phyloP scores from a whole-genome alignment of 2,888 invertebrate species.

The Invenusta paracnida region DNA sequence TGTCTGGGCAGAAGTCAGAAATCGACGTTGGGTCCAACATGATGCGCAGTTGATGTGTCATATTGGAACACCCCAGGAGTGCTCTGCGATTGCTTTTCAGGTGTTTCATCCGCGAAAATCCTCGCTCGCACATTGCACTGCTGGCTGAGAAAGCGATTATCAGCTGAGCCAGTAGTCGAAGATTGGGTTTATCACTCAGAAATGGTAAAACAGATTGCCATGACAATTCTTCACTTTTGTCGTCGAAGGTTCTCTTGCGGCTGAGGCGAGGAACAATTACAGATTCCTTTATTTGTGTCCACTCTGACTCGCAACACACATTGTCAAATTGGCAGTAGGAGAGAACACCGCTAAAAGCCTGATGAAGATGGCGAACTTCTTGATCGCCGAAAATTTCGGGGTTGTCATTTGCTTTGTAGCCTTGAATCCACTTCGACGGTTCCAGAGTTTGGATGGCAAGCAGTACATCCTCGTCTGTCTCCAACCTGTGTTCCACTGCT shows the following conservation, averaged over 20 bases:
- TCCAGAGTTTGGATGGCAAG: conserved; percentile 23
- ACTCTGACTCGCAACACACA: background rate
- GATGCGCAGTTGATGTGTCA: background rate
- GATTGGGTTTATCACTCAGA: background rate
- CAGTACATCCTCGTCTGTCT: conserved; percentile 7
- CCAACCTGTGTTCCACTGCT: conserved; percentile 29
- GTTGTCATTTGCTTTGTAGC: conserved; percentile 18
- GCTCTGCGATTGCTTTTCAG: background rate
- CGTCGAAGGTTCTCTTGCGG: background rate
- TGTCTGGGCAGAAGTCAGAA: background rate
- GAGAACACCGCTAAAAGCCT: background rate
- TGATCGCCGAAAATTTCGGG: too few relatives aligned
- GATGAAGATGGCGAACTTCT: background rate
- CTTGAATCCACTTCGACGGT: conserved; percentile 19
- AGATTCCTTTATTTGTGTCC: background rate
- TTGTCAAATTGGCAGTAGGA: background rate
- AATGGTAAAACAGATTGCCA: background rate
- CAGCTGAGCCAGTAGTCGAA: background rate
- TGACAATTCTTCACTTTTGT: background rate
- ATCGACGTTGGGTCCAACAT: background rate
- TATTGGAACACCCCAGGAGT: background rate
- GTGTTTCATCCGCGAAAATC: too few relatives aligned
- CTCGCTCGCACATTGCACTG: too few relatives aligned
- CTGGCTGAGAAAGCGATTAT: background rate
- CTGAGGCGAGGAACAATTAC: background rate